Evolutionary conservation across 2,113 vertebrate genomes (phyloP).

Genomic region (Myiozetetes cayanensis): DNA sequence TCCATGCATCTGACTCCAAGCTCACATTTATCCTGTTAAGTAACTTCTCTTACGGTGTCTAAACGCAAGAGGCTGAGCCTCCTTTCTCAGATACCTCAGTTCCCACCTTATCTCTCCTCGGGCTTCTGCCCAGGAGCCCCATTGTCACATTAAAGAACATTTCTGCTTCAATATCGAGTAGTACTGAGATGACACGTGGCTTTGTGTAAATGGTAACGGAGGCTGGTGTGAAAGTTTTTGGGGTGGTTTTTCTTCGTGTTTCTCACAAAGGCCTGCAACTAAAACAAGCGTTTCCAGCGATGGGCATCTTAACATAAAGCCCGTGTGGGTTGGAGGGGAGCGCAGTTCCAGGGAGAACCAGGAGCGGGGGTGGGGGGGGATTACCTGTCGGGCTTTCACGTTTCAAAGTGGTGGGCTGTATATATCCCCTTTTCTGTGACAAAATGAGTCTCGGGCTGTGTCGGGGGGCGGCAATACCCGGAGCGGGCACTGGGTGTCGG

Average conservation of each 20-base stretch:
- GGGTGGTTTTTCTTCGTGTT: background rate
- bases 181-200: background rate
- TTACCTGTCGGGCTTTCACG: rapidly evolving
- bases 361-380: background rate
- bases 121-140: background rate
- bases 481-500: slow-evolving; percentile 64
- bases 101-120: background rate
- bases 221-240: background rate
- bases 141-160: slow-evolving; percentile 37
- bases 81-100: background rate
- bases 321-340: too few species aligned
- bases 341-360: background rate
- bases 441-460: background rate
- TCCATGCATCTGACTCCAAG: rapidly evolving
- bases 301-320: background rate
- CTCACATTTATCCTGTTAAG: slow-evolving; percentile 6
- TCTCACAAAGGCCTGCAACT: background rate
- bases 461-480: background rate
- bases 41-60: background rate
- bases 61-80: background rate
- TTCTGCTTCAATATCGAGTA: background rate
- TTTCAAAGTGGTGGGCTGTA: background rate
- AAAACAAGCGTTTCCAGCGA: background rate
- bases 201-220: background rate
- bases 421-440: background rate